Evolutionary conservation across 2,888 invertebrate genomes (phyloP), one percentile per base, ranked within the genome.

Genomic region (Seira sanloemensis): DNA sequence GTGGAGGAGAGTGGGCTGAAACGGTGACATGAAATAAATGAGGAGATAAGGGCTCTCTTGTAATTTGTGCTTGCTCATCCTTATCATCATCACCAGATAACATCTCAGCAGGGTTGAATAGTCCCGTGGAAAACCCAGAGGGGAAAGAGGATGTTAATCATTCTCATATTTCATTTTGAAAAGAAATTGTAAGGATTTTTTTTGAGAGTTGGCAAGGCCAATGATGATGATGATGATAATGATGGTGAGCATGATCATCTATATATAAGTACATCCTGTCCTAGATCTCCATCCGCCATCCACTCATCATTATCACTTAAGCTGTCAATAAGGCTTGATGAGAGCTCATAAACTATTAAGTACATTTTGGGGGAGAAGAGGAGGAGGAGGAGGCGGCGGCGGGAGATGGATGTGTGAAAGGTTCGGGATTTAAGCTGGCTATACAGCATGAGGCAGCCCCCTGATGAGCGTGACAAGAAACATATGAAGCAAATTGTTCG

Each of bases 291-390:
- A 37, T 37, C 37, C 37, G 37, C 37, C 12, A n/a, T 37, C 5
- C 37, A 37, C 37, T 37, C 37, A 37, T 37, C 37, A 37, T 37
- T 37, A 37, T 37, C 37, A 37, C 37, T 37, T 37, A 37, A 37
- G 73, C 73, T 73, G 58, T 73, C 73, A 73, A 73, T 58, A 24
- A 26, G 50, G 24, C 23, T 73, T 58, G 73, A 73, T 62, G 58
- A n/a, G n/a, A 73, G 37, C n/a, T n/a, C 73, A 73, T 73, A 54
- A 73, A 73, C 50, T 73, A 62, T 62, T 73, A 73, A 19, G 58
- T 73, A 26, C 24, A 37, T 12, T 37, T 37, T 37, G 37, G 37
- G 12, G 37, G 37, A 37, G 37, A 37, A 37, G 12, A 4, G 37
- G 37, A 37, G 12, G 12, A n/a, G n/a, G n/a, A n/a, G n/a, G n/a